Percentiles rank a stretch among this genome's conserved stretches.
Evolutionary conservation across 2,797 vertebrate species (phyloP).

Genomic region (Enteromius viviparus): DNA sequence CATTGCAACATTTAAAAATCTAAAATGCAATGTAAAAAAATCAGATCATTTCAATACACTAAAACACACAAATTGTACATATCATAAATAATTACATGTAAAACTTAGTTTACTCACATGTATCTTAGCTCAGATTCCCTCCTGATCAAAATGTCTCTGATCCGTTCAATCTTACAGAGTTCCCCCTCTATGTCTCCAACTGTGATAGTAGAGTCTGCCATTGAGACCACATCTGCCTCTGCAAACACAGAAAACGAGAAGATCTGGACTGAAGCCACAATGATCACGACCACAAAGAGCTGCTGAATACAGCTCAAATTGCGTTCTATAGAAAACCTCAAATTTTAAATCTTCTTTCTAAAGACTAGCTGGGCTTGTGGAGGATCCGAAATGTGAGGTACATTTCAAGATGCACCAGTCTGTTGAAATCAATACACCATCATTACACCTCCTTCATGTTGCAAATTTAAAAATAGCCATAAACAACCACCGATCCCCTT

Average conservation of each 20-base stretch:
- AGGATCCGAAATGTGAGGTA: not conserved
- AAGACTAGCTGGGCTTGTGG: conserved; percentile 4
- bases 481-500: not conserved
- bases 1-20: no score
- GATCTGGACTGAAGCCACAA: conserved; percentile 1
- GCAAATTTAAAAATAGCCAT: not conserved
- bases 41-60: not conserved
- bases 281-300: not conserved
- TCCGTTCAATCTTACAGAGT: conserved; percentile 74
- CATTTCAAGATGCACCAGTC: not conserved
- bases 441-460: not conserved
- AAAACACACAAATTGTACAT: not conserved
- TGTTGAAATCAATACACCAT: not conserved
- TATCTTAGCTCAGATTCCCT: conserved; percentile 81
- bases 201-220: conserved; percentile 79
- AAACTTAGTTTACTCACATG: conserved; percentile 72
- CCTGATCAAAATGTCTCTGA: conserved; percentile 79
- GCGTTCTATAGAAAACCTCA: not conserved
- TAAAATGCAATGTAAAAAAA: not conserved
- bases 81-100: not conserved
- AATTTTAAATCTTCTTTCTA: not conserved
- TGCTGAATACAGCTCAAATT: not conserved
- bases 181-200: conserved; percentile 79
- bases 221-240: conserved; percentile 76
- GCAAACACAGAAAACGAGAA: conserved; percentile 18